Evolutionary conservation across 2,888 invertebrate species (phyloP), one percentile per base, ranked within the genome.

Genomic region (Brachypterus glaber): DNA sequence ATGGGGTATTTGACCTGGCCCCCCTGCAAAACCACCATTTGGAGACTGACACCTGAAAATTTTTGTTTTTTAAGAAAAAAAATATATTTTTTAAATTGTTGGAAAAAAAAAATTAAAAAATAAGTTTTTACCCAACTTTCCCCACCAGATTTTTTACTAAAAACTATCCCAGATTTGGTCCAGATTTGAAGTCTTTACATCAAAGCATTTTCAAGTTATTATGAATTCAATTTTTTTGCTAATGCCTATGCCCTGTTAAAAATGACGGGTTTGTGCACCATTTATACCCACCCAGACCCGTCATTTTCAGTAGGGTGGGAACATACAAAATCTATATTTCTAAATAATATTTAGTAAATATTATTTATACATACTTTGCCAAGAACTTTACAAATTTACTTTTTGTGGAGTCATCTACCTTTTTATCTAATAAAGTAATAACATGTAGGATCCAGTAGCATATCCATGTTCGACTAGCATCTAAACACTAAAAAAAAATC

Each of bases 401-500:
- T 43, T 74, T 68, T 7, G 69, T 66, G 16, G 70, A 69, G 21
- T 74, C 71, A 7, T 74, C 68, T 39, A 86, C 66, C 40, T 71
- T 68, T 45, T 75, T 73, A 44, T 77, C 79, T 21, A 92, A 65
- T 45, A 96, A 68, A 60, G 86, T 81, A 24, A 97, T 70, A 3
- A 90, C 79, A 68, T 98, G 93, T 21, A 96, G 64, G 45, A 89
- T 90, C 98, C 98, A 99, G 62, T 95, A 99, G 54, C 91, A 82
- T 43, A 97, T 70, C 98, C 98, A 98, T 4, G 97, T 82, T 53
- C 95, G 77, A 63, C 95, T 96, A 7, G 91, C 86, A 73, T 98
- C 97, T 47, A 98, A 69, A 57, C 79, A 79, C 77, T 79, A 58
- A 58, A 47, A 41, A 35, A 41, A 40, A 36, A 15, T 29, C 18